Evolutionary conservation across 2,888 invertebrate genomes (phyloP), one percentile per base, ranked within the genome.

Genomic region (Plagodis dolabraria): DNA sequence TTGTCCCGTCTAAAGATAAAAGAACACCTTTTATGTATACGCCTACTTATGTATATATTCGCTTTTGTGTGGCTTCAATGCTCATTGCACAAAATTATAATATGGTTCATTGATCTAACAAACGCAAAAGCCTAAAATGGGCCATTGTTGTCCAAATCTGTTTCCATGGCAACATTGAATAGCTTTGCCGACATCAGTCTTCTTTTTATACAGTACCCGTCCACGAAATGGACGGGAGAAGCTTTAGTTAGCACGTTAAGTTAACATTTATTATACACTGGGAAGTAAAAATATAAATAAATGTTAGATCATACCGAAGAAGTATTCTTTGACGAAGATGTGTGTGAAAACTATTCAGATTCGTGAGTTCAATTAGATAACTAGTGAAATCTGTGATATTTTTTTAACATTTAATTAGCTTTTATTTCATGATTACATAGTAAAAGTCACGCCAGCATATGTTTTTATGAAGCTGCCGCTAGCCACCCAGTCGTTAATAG

Each of bases 91-190:
- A 35, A 45, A 11, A 50, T 36, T 36, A 7, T 36, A 36, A 12
- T 46, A 50, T 42, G 59, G 55, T 54, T 60, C 54, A 54, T 59
- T 53, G 59, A 59, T 53, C 50, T 36, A 36, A 50, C 33, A 33
- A 36, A 50, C 33, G 46, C 50, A 54, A 53, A 34, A 46, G 54
- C 47, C 53, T 12, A 50, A 54, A 43, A 54, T 51, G 38, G 10
- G 34, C 70, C 64, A 77, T 71, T 89, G 88, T 89, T 89, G 87
- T 82, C 76, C 63, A 75, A 82, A 82, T 72, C 60, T 69, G 87
- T 91, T 76, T 62, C 86, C 76, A 87, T 89, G 66, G 87, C 71
- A 86, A 91, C 86, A 91, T 91, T 89, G 91, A 92, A 90, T 89
- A 86, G 77, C 85, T 83, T 76, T 71, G 56, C 63, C 55, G 64